Evolutionary conservation across 2,113 vertebrate genomes (phyloP), one percentile per base, ranked within the genome.

Genomic region (Thalassarche chlororhynchos): DNA sequence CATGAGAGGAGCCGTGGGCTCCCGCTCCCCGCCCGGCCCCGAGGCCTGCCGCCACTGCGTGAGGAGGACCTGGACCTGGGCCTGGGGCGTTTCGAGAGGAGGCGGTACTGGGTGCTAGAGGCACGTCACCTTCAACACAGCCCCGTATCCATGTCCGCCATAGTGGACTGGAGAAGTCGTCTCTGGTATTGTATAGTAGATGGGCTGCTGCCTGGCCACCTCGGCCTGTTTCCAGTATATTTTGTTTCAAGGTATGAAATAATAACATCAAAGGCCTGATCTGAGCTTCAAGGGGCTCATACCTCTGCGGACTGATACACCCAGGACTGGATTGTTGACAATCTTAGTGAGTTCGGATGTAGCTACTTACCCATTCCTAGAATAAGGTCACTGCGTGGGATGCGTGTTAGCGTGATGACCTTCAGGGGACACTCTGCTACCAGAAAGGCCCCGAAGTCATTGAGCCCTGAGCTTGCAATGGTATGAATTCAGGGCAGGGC

Each of bases 141-240:
- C 55, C 26, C 40, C 2, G 4, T 8, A 3, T 1, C 40, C 7
- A 0, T 5, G 21, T 15, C 18, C 0, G 2, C 46, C 23, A 9
- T 0, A 6, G 62, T 1, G 9, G 16, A 5, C 1, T 9, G 31
- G 7, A 36, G 58, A 47, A 10, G 58, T 8, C 4, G 1, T 8
- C 32, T 44, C 24, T 26, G 52, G 11, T 17, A 5, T 1, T 9
- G 23, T 2, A 1, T 5, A 7, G 38, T 5, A 2, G 10, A 0
- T 4, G 46, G 31, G 26, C 25, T 36, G 80, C n/a, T 23, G 4
- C 54, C 10, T 3, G 51, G n/a, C 38, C 1, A 1, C 47, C 34
- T 36, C 80, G 6, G 49, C 55, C 47, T 1, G 3, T 36, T 20
- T 11, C 47, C 66, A 20, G 40, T 10, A 1, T 29, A 3, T 51